phyloP scores from a whole-genome alignment of 2,888 invertebrate species.

The Hirtodrosophila confusa region DNA sequence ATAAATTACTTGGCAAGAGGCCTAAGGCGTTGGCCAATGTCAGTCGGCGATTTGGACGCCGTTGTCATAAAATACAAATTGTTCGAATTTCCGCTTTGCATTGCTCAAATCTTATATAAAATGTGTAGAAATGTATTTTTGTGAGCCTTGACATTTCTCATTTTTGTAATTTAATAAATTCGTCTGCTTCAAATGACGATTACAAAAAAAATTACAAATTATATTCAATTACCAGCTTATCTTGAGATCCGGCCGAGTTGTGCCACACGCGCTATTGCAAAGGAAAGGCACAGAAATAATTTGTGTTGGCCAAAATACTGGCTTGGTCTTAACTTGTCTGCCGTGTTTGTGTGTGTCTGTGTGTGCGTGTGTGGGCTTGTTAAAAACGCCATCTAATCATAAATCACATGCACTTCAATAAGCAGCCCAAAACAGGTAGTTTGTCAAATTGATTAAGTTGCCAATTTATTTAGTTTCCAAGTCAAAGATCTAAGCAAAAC shows the following conservation, averaged over 20 bases:
- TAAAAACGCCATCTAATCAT: conserved; percentile 1
- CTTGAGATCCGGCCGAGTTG: conserved; percentile 19
- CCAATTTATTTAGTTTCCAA: conserved; percentile 14
- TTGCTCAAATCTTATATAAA: conserved; percentile 48
- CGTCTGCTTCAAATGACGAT: conserved; percentile 3
- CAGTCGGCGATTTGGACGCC: conserved; percentile 15
- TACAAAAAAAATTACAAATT: conserved; percentile 28
- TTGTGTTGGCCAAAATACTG: conserved; percentile 13
- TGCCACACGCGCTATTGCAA: conserved; percentile 32
- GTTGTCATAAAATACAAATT: conserved; percentile 44
- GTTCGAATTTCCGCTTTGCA: conserved; percentile 53
- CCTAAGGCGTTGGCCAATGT: conserved; percentile 46
- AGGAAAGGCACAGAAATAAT: conserved; percentile 51
- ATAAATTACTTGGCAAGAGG: conserved; percentile 36
- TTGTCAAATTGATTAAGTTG: conserved; percentile 24
- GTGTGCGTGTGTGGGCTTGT: conserved; percentile 4
- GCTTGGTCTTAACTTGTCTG: background rate
- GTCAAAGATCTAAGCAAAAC: conserved; percentile 28
- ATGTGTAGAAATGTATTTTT: conserved; percentile 34
- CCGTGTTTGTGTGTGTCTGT: background rate
- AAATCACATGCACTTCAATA: conserved; percentile 30
- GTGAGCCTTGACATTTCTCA: conserved; percentile 54
- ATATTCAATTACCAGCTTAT: conserved; percentile 51
- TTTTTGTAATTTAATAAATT: conserved; percentile 56
- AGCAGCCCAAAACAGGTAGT: conserved; percentile 6